phyloP scores from a whole-genome alignment of 2,797 vertebrate species.

The Ctenosaura bakeri region DNA sequence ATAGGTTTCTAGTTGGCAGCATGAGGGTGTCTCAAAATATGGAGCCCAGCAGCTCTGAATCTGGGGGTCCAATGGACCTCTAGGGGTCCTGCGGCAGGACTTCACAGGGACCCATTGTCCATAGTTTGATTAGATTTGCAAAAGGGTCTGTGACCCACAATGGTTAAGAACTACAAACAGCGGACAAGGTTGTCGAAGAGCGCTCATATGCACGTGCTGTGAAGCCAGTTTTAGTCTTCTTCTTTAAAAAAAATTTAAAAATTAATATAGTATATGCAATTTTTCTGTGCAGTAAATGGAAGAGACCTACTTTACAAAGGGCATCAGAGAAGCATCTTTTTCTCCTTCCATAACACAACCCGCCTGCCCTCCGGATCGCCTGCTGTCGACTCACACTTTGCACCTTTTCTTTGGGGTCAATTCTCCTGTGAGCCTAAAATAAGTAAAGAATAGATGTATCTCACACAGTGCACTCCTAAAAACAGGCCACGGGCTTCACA shows the following conservation, averaged over 20 bases:
- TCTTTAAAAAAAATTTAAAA: neutral
- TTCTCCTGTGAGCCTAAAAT: neutral
- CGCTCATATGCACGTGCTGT: neutral
- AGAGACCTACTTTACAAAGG: constrained; percentile 68
- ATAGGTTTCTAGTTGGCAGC: too few relatives aligned
- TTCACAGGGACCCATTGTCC: too few relatives aligned
- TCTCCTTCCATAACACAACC: constrained; percentile 46
- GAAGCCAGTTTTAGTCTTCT: too few relatives aligned
- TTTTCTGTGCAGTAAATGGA: neutral
- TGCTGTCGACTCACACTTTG: neutral
- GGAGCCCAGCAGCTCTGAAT: too few relatives aligned
- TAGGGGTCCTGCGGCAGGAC: too few relatives aligned
- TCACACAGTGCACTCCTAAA: neutral
- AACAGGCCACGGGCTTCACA: neutral
- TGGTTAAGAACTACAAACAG: too few relatives aligned
- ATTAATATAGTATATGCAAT: too few relatives aligned
- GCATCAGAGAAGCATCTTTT: constrained; percentile 50
- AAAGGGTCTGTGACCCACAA: too few relatives aligned
- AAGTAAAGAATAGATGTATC: neutral
- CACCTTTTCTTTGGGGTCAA: neutral
- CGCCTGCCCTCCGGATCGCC: neutral
- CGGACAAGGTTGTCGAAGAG: too few relatives aligned
- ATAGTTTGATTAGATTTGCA: too few relatives aligned
- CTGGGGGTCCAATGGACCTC: too few relatives aligned
- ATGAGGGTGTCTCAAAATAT: too few relatives aligned